A percentile compares a stretch with the other conserved stretches of the same genome.
Evolutionary conservation across 2,113 vertebrate species (phyloP).

Genomic region (Theristicus caerulescens): DNA sequence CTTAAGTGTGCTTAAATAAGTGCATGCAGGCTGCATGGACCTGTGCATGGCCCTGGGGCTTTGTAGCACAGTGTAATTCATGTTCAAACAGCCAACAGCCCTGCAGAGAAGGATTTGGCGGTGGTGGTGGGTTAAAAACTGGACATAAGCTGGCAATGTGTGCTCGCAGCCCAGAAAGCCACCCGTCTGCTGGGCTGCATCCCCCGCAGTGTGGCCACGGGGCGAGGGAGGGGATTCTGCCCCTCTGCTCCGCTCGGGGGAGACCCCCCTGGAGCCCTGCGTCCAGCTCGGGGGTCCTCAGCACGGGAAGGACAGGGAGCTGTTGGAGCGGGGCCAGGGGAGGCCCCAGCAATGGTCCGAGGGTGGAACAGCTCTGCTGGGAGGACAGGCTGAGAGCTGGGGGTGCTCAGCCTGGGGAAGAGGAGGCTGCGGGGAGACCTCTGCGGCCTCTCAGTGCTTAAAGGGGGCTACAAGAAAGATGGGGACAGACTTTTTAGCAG

Average conservation of each 20-base stretch:
- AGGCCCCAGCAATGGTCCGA: no score
- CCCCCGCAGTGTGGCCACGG: accelerated
- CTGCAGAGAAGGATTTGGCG: not conserved
- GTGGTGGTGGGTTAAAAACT: not conserved
- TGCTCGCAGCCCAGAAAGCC: not conserved
- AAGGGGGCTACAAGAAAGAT: not conserved
- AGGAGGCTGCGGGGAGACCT: accelerated
- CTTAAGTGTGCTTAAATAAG: not conserved
- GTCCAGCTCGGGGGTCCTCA: not conserved
- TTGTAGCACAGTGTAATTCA: not conserved
- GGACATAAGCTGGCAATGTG: accelerated
- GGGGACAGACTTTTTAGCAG: accelerated
- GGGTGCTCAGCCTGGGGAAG: no score
- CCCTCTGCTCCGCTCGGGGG: not conserved
- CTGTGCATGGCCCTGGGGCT: not conserved
- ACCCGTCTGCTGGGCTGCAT: not conserved
- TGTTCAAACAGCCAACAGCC: not conserved
- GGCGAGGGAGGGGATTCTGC: accelerated
- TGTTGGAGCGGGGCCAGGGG: accelerated
- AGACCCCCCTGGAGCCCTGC: not conserved
- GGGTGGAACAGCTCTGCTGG: no score
- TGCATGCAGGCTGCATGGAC: not conserved
- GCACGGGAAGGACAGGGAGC: accelerated
- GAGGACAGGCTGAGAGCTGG: no score
- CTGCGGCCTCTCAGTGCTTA: accelerated